Evolutionary conservation across 2,113 vertebrate genomes (phyloP).

Genomic region (Indicator indicator): DNA sequence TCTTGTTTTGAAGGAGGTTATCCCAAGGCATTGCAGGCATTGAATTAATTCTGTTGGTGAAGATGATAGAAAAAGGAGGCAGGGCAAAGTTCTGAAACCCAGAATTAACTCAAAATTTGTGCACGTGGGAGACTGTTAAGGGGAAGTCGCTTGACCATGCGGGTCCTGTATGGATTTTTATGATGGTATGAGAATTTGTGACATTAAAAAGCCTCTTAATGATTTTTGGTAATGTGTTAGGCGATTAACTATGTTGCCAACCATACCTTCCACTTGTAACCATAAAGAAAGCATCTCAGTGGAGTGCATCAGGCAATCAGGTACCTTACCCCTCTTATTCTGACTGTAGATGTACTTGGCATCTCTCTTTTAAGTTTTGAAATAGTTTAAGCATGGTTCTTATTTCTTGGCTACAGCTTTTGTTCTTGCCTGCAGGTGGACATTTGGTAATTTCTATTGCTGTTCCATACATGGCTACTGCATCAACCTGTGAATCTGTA

Average conservation of each 20-base stretch:
- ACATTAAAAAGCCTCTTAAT: background rate
- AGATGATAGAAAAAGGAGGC: background rate
- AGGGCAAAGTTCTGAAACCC: background rate
- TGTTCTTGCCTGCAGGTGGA: background rate
- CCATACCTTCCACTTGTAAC: background rate
- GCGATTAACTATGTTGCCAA: background rate
- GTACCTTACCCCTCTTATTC: background rate
- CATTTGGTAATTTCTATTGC: background rate
- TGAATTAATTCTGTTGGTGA: background rate
- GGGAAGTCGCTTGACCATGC: background rate
- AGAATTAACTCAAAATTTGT: background rate
- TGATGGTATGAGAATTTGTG: background rate
- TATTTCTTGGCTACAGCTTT: background rate
- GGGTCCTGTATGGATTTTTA: background rate
- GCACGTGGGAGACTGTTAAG: background rate
- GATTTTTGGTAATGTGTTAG: background rate
- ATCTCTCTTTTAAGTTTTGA: background rate
- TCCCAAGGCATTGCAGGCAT: background rate
- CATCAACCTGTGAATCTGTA: background rate
- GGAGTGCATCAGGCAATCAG: background rate
- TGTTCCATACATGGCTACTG: background rate
- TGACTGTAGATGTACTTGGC: background rate
- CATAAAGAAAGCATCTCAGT: background rate
- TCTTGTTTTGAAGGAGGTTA: background rate
- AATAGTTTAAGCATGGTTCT: background rate